Percentiles rank a stretch among this genome's conserved stretches.
Conservation (phyloP, 2,113 vertebrate species). For the Tamias sibiricus region DNA sequence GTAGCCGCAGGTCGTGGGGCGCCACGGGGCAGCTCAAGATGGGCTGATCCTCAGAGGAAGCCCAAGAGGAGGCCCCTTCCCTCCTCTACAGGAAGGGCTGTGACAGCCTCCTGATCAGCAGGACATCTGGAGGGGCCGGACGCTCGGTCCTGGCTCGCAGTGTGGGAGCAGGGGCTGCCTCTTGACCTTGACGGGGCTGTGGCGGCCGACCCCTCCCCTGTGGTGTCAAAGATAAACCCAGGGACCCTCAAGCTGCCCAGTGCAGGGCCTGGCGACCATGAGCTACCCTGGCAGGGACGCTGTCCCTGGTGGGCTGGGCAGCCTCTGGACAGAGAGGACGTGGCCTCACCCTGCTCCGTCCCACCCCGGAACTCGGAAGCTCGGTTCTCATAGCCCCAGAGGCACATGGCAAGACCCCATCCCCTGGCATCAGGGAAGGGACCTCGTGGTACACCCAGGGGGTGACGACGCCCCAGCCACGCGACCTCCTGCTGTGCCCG, state of each 20-base stretch:
- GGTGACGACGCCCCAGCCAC: neutral
- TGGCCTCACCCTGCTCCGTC: neutral
- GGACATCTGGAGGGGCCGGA: too few relatives aligned
- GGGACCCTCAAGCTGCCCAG: conserved; percentile 73
- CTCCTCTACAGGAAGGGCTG: too few relatives aligned
- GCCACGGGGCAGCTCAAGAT: too few relatives aligned
- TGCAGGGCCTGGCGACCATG: conserved; percentile 58
- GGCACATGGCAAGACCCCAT: neutral
- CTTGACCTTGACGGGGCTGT: conserved; percentile 60
- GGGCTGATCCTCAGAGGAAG: too few relatives aligned
- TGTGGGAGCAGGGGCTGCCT: conserved; percentile 55
- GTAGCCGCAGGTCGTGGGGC: too few relatives aligned
- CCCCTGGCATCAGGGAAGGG: neutral
- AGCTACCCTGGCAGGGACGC: conserved; percentile 67
- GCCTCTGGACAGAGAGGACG: neutral
- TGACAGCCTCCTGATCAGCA: too few relatives aligned
- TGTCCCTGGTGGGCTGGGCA: conserved; percentile 59
- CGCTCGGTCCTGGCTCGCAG: too few relatives aligned
- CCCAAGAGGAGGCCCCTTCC: too few relatives aligned
- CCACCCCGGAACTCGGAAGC: neutral
- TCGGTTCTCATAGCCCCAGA: neutral
- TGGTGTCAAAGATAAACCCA: conserved; percentile 76
- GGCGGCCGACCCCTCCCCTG: conserved; percentile 55
- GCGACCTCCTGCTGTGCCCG: too few relatives aligned
- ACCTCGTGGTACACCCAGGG: neutral